These are phyloP conservation scores for Donacobius atricapilla DNA, from an alignment of 2,113 vertebrate genomes.

Conservation along the genomic window DNA sequence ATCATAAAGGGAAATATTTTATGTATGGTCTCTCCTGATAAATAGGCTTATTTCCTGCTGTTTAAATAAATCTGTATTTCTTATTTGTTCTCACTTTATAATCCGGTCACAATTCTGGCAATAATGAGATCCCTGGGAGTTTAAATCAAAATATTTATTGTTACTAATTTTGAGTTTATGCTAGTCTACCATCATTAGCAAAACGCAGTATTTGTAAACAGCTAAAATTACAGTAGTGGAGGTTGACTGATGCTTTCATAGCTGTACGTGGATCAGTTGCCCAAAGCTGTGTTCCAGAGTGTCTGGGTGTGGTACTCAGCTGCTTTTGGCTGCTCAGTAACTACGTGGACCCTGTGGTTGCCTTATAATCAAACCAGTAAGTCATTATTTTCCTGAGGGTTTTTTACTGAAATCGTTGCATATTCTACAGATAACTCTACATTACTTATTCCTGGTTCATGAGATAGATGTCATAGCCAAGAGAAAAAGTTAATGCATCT, in stretches of 20 bases:
- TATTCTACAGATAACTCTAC: not conserved
- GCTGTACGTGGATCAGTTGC: accelerated
- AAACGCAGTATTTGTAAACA: not conserved
- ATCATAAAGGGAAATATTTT: not conserved
- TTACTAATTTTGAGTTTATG: not conserved
- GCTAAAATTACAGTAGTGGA: not conserved
- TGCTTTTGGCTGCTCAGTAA: not conserved
- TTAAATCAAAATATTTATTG: constrained; percentile 51
- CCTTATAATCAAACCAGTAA: not conserved
- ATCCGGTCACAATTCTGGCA: constrained; percentile 1
- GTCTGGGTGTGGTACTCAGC: not conserved
- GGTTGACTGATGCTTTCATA: not conserved
- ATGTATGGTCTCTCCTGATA: not conserved
- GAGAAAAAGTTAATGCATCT: not conserved
- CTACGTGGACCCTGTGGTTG: not conserved
- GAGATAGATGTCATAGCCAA: not conserved
- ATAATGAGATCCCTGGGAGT: constrained; percentile 11
- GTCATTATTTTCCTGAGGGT: not conserved
- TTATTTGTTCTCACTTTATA: constrained; percentile 23
- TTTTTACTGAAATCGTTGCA: not conserved
- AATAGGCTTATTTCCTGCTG: not conserved
- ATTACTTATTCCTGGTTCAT: not conserved
- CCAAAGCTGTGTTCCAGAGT: not conserved
- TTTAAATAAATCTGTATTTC: not conserved
- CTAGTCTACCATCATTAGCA: not conserved